These are phyloP conservation scores for Drosophila histrio DNA, from an alignment of 2,888 invertebrate genomes.

Conservation along the genomic window DNA sequence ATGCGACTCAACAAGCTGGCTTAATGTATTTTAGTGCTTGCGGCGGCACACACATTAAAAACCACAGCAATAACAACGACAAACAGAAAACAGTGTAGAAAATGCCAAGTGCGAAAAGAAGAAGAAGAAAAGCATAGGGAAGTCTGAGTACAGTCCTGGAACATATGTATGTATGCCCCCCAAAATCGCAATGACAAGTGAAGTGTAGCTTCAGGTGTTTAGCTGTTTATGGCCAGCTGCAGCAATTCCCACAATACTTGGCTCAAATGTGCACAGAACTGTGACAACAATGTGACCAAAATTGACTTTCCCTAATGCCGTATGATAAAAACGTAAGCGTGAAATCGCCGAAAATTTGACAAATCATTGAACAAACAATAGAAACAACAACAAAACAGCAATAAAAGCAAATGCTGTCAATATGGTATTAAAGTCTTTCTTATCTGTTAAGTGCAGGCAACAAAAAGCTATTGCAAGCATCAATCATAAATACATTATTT, in stretches of 20 bases:
- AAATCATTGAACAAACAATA: constrained; percentile 68
- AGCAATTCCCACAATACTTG: constrained; percentile 56
- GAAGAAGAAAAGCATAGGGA: constrained; percentile 16
- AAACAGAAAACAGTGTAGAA: constrained; percentile 9
- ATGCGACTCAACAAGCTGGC: constrained; percentile 51
- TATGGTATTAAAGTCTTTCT: constrained; percentile 41
- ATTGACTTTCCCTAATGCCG: constrained; percentile 38
- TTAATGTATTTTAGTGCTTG: constrained; percentile 72
- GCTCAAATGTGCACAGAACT: constrained; percentile 12
- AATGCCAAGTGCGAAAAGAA: constrained; percentile 2
- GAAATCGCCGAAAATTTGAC: constrained; percentile 57
- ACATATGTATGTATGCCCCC: constrained; percentile 25
- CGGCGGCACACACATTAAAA: constrained; percentile 61
- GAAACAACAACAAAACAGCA: constrained; percentile 6
- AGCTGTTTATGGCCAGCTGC: constrained; percentile 42
- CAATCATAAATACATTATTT: constrained; percentile 67
- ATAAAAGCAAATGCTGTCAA: constrained; percentile 41
- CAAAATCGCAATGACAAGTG: constrained; percentile 17
- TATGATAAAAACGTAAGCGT: constrained; percentile 58
- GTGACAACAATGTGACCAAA: constrained; percentile 37
- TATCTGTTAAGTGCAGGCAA: constrained; percentile 28
- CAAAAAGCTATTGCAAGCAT: constrained; percentile 51
- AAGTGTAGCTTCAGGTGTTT: constrained; percentile 71
- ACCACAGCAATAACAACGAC: constrained; percentile 14
- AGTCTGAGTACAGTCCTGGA: constrained; percentile 1